Percentiles rank a stretch among this genome's conserved stretches.
These are phyloP conservation scores for Otolemur crassicaudatus DNA, from an alignment of 2,797 vertebrate genomes.

Conservation along the genomic window DNA sequence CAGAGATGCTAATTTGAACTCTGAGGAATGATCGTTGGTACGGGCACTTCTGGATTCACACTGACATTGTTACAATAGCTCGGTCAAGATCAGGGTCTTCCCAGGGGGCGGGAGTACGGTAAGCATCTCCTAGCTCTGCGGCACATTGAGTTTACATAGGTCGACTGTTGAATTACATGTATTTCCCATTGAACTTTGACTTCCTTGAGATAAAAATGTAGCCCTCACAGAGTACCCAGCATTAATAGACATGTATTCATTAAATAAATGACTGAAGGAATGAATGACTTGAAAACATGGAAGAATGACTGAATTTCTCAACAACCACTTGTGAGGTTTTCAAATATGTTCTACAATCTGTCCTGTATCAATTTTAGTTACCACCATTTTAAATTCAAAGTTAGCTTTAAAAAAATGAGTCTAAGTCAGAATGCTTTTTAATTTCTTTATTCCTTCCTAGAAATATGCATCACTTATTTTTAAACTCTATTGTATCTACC, in stretches of 20 bases:
- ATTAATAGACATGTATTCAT: background rate
- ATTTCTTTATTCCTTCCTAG: constrained; percentile 30
- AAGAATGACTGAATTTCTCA: background rate
- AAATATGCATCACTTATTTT: background rate
- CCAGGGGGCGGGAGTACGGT: no score
- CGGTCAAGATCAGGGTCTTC: background rate
- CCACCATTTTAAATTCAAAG: constrained; percentile 43
- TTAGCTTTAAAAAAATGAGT: constrained; percentile 38
- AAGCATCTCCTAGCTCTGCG: background rate
- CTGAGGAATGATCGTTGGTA: background rate
- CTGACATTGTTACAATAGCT: background rate
- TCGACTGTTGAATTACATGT: background rate
- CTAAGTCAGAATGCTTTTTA: background rate
- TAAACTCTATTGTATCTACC: background rate
- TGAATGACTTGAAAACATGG: background rate
- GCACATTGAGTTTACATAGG: background rate
- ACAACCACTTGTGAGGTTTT: background rate
- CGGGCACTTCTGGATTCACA: background rate
- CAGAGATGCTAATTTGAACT: background rate
- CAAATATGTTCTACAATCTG: background rate
- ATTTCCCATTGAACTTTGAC: background rate
- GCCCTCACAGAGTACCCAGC: background rate
- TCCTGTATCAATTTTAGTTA: constrained; percentile 35
- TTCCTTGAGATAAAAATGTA: background rate
- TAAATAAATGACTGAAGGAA: background rate